phyloP scores from a whole-genome alignment of 2,113 vertebrate species.

The Brachyhypopomus gauderio region DNA sequence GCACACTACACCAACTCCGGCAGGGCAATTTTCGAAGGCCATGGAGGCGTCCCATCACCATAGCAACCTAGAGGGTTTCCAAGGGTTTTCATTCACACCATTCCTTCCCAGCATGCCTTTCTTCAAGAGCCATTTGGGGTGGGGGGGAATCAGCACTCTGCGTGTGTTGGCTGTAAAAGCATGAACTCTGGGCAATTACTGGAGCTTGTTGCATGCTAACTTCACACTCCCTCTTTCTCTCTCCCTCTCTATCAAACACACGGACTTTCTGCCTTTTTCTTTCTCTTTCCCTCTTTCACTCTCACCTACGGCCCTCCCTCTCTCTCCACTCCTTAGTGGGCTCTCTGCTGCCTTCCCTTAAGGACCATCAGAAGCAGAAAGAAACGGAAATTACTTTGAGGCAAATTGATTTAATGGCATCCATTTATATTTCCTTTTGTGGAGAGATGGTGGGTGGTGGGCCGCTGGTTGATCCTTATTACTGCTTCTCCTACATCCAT shows the following conservation, averaged over 20 bases:
- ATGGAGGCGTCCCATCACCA: slow-evolving; percentile 44
- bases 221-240: not conserved
- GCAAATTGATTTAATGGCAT: slow-evolving; percentile 35
- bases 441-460: slow-evolving; percentile 23
- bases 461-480: slow-evolving; percentile 28
- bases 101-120: slow-evolving; percentile 42
- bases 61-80: slow-evolving; percentile 30
- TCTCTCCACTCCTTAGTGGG: not conserved
- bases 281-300: slow-evolving; percentile 10
- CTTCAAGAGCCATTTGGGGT: slow-evolving; percentile 38
- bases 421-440: slow-evolving; percentile 45
- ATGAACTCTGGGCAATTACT: slow-evolving; percentile 44
- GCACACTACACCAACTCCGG: not conserved
- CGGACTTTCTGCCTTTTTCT: not conserved
- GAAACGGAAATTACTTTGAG: slow-evolving; percentile 41
- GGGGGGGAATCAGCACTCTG: slow-evolving; percentile 41
- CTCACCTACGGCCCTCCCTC: not conserved
- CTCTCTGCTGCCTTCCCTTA: slow-evolving; percentile 36
- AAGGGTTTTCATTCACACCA: slow-evolving; percentile 37
- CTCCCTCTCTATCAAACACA: not conserved
- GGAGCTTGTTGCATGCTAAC: slow-evolving; percentile 7
- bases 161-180: slow-evolving; percentile 37
- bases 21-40: slow-evolving; percentile 8
- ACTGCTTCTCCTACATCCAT: not conserved
- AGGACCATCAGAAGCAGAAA: slow-evolving; percentile 32